These are phyloP conservation scores for Cheilosia vernalis DNA, from an alignment of 2,888 invertebrate genomes.

Conservation along the genomic window DNA sequence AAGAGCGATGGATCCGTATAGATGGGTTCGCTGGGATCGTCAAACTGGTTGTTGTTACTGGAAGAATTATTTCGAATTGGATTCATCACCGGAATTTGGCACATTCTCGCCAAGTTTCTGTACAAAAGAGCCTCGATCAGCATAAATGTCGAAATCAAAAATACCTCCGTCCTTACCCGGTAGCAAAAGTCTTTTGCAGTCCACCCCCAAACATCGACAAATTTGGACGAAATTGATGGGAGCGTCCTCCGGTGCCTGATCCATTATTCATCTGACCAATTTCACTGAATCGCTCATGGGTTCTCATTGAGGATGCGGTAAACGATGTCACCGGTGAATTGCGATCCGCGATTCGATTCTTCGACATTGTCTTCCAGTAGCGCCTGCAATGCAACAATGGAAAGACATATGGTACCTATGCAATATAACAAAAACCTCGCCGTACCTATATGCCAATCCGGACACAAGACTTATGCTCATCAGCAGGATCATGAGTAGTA, in stretches of 20 bases:
- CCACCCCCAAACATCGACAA: conserved; percentile 88
- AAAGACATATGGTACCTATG: too few relatives aligned
- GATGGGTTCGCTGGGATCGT: conserved; percentile 96
- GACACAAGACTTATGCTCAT: conserved; percentile 90
- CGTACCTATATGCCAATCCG: conserved; percentile 90
- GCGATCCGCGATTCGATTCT: conserved; percentile 86
- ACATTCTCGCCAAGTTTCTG: conserved; percentile 83
- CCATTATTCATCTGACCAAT: conserved; percentile 81
- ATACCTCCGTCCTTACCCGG: conserved; percentile 83
- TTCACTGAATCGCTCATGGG: conserved; percentile 83
- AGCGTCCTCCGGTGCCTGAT: conserved; percentile 77
- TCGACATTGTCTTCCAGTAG: conserved; percentile 91
- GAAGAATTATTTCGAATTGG: conserved; percentile 84
- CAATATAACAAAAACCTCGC: conserved; percentile 12
- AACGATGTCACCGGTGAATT: conserved; percentile 83
- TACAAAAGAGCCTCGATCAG: neutral
- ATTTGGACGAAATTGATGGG: conserved; percentile 80
- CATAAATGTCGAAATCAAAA: conserved; percentile 3
- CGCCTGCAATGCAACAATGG: conserved; percentile 84
- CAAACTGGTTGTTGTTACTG: conserved; percentile 85
- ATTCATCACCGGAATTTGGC: conserved; percentile 84
- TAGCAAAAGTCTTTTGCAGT: conserved; percentile 88
- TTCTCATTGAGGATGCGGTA: conserved; percentile 83
- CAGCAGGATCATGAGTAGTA: conserved; percentile 89
- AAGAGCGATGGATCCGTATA: conserved; percentile 96